Evolutionary conservation across 1,140 invertebrate genomes (phyloP), one percentile per base, ranked within the genome.

Genomic region (Lamellibrachia luymesi): DNA sequence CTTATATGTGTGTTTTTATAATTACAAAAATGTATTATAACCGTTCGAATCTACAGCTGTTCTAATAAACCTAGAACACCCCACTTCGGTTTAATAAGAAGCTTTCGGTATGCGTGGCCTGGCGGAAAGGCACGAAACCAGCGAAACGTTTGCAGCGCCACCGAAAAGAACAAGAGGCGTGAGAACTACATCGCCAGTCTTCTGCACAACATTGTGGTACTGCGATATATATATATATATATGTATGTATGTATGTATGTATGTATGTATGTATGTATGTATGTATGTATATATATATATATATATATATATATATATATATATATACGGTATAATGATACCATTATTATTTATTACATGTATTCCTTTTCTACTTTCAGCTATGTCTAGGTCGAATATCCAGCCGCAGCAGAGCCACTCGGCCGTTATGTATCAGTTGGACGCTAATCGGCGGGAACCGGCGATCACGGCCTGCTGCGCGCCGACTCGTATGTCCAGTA

Each of bases 391-490:
- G 64, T 80, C 64, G 64, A 80, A 80, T 80, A 80, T 80, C 17
- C 64, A 80, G 64, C 64, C 64, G 25, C 64, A 80, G 64, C 1
- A 80, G 17, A 80, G 64, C 64, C 64, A 80, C 64, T 80, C 64
- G 17, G 64, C 64, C 64, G 64, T 80, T 4, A 80, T 80, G 25
- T 80, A 80, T 22, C 64, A 80, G 64, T 22, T 80, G 64, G 50
- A 51, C 90, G 90, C 38, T 51, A 91, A 49, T n/a, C 50, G 90
- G 90, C 50, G 90, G 25, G 49, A 49, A n/a, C 49, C 90, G 90
- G 50, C 90, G 13, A 91, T 49, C 90, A 91, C 50, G 49, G 50
- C 92, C 64, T 92, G 92, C 51, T 92, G 92, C 51, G 27, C 50
- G 10, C 92, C 92, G 50, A 2, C 50, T 64, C 51, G 49, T 17